Conservation (phyloP, 2,113 vertebrate species). For the Aleadryas rufinucha region DNA sequence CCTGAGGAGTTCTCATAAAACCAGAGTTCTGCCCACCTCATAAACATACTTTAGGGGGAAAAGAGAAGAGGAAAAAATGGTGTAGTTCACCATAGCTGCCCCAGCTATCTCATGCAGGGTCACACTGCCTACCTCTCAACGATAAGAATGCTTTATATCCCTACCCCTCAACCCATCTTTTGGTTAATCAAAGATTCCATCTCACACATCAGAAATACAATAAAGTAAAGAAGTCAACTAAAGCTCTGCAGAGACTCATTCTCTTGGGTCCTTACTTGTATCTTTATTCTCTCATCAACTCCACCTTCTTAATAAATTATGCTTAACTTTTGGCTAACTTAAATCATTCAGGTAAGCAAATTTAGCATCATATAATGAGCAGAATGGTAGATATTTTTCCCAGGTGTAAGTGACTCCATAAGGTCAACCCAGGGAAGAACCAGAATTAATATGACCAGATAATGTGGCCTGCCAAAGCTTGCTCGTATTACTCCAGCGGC, state of each 20-base stretch:
- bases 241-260: neutral
- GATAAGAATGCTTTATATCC: neutral
- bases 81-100: neutral
- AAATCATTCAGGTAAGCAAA: neutral
- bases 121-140: rapidly evolving
- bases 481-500: neutral
- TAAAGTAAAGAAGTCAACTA: neutral
- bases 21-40: neutral
- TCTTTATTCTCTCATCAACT: neutral
- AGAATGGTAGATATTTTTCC: neutral
- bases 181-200: neutral
- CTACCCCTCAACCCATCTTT: neutral
- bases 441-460: neutral
- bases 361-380: neutral
- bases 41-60: neutral
- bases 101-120: neutral
- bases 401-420: neutral
- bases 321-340: neutral
- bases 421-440: neutral
- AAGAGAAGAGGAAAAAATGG: neutral
- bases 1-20: neutral
- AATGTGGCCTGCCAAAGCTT: neutral
- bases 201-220: neutral
- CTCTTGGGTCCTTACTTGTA: neutral
- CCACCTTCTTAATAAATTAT: neutral